phyloP scores from a whole-genome alignment of 2,888 invertebrate species.

The Cyclophora albipunctata region DNA sequence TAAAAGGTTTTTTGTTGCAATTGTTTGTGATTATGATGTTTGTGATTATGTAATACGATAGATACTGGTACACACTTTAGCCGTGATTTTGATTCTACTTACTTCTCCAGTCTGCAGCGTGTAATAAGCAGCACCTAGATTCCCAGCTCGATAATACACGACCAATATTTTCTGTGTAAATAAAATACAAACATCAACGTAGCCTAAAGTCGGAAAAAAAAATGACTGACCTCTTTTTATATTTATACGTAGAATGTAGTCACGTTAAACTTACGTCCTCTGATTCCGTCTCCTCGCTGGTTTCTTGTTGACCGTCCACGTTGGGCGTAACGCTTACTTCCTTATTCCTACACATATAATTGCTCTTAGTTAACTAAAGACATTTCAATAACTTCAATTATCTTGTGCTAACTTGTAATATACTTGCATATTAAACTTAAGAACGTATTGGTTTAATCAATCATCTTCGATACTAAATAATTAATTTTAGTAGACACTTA shows the following conservation, averaged over 20 bases:
- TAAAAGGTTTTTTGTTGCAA: too few relatives aligned
- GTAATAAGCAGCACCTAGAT: constrained; percentile 84
- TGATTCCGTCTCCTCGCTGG: constrained; percentile 43
- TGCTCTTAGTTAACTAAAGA: too few relatives aligned
- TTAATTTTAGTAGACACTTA: too few relatives aligned
- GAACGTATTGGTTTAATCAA: too few relatives aligned
- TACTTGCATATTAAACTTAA: too few relatives aligned
- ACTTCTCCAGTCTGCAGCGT: constrained; percentile 79
- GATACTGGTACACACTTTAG: too few relatives aligned
- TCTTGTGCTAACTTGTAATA: too few relatives aligned
- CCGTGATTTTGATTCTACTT: constrained; percentile 1
- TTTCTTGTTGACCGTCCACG: constrained; percentile 32
- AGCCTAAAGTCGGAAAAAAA: neutral
- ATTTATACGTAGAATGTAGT: neutral
- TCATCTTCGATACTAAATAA: too few relatives aligned
- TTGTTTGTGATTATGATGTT: too few relatives aligned
- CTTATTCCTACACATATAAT: constrained; percentile 24
- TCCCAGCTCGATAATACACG: constrained; percentile 78
- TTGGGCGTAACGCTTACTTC: constrained; percentile 17
- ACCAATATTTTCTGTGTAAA: constrained; percentile 60
- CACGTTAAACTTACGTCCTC: constrained; percentile 37
- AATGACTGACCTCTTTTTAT: neutral
- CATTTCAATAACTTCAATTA: too few relatives aligned
- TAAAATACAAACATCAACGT: neutral
- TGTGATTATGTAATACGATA: too few relatives aligned